phyloP scores from a whole-genome alignment of 2,888 invertebrate genomes.

The Empis stercorea region DNA sequence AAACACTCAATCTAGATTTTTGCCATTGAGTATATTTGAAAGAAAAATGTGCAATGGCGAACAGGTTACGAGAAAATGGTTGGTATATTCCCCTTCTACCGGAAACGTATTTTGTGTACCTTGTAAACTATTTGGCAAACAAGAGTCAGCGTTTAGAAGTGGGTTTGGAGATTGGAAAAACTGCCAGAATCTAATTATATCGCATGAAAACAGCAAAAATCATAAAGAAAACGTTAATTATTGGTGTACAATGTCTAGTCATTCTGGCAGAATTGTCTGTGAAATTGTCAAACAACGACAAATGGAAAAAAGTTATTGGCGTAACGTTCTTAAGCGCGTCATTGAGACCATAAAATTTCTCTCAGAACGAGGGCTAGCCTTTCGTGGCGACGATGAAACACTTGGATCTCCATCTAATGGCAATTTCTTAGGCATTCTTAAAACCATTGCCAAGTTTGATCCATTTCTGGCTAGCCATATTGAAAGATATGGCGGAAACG shows the following conservation, averaged over 20 bases:
- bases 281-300: background rate
- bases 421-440: background rate
- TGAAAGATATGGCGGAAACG: slow-evolving; percentile 1
- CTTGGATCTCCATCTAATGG: background rate
- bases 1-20: too few species aligned
- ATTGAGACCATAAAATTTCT: background rate
- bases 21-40: too few species aligned
- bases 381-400: slow-evolving; percentile 2
- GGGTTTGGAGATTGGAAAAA: background rate
- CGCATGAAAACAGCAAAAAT: background rate
- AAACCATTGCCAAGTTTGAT: slow-evolving; percentile 3
- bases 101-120: background rate
- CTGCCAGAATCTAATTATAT: background rate
- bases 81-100: background rate
- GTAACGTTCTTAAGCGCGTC: background rate
- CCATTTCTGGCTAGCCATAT: slow-evolving; percentile 3
- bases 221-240: background rate
- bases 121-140: background rate
- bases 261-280: background rate
- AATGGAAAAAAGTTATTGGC: background rate
- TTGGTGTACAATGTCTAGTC: background rate
- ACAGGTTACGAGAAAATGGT: background rate
- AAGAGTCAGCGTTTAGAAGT: background rate
- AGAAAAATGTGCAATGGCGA: too few species aligned
- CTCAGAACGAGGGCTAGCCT: slow-evolving; percentile 4